Evolutionary conservation across 2,888 invertebrate species (phyloP).

Genomic region (Smittia sp.): DNA sequence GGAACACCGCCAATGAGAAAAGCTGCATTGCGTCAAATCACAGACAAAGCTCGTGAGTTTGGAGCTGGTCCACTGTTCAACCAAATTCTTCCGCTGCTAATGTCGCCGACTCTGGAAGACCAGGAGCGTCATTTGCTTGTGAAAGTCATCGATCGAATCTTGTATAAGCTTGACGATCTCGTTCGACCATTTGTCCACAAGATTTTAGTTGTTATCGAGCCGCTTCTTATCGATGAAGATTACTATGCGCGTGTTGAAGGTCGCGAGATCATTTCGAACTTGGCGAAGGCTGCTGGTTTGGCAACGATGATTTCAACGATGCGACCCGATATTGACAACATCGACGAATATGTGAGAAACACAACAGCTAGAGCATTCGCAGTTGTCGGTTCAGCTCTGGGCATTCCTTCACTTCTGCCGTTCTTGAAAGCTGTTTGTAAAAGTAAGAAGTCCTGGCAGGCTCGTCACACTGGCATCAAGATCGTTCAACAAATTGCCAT

Average conservation of each 20-base stretch:
- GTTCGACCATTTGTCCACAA: conserved; percentile 99
- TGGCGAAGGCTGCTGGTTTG: conserved; percentile 97
- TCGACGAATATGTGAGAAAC: conserved; percentile 98
- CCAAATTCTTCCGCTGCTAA: conserved; percentile 97
- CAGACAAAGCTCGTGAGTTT: conserved; percentile 97
- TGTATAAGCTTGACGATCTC: conserved; percentile 97
- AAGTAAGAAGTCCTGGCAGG: conserved; percentile 99
- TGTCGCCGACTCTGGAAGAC: conserved; percentile 99
- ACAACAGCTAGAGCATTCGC: conserved; percentile 99
- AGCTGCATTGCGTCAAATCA: conserved; percentile 94
- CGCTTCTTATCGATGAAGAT: conserved; percentile 97
- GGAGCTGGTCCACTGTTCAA: conserved; percentile 99
- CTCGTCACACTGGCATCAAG: conserved; percentile 96
- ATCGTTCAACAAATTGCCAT: conserved; percentile 99
- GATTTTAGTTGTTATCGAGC: conserved; percentile 98
- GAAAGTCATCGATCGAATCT: conserved; percentile 96
- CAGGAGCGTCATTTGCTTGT: conserved; percentile 98
- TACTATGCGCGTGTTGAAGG: conserved; percentile 99
- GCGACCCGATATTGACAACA: conserved; percentile 99
- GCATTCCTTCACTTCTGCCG: conserved; percentile 92
- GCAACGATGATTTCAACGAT: conserved; percentile 99
- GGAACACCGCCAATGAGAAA: conserved; percentile 99
- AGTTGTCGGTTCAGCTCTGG: conserved; percentile 98
- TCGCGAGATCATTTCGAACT: conserved; percentile 96
- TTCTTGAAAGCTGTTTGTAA: conserved; percentile 98